Evolutionary conservation across 2,888 invertebrate genomes (phyloP).

Genomic region (Horisme vitalbata): DNA sequence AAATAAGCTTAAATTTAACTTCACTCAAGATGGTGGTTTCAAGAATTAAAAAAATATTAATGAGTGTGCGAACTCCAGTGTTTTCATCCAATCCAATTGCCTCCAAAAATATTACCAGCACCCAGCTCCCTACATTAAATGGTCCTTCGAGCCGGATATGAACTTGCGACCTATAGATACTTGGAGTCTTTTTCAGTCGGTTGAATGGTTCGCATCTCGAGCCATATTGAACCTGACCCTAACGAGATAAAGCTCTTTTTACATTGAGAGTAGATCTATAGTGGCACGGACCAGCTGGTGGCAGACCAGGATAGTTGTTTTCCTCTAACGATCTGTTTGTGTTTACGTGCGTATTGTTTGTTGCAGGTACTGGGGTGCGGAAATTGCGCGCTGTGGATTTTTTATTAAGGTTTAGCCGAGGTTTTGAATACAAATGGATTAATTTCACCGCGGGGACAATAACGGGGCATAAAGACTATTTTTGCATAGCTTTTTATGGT

Average conservation of each 20-base stretch:
- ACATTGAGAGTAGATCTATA: background rate
- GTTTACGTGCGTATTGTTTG: constrained; percentile 59
- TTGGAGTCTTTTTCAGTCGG: no score
- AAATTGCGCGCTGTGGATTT: constrained; percentile 37
- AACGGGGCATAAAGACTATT: constrained; percentile 20
- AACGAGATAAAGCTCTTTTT: constrained; percentile 1
- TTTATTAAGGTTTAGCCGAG: constrained; percentile 31
- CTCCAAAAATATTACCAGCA: no score
- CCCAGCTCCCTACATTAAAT: no score
- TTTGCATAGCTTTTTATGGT: constrained; percentile 21
- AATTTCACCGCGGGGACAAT: constrained; percentile 28
- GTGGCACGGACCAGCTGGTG: background rate
- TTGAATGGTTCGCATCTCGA: no score
- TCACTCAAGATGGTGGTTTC: no score
- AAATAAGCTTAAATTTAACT: no score
- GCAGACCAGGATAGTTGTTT: constrained; percentile 41
- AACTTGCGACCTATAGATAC: no score
- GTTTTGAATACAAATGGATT: constrained; percentile 37
- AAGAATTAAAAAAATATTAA: no score
- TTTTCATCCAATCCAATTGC: no score
- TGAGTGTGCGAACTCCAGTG: no score
- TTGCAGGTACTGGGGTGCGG: constrained; percentile 62
- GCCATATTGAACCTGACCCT: background rate
- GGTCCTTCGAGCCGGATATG: no score
- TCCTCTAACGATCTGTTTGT: constrained; percentile 47